Evolutionary conservation across 2,888 invertebrate genomes (phyloP).

Genomic region (Heterodera filipjevi): DNA sequence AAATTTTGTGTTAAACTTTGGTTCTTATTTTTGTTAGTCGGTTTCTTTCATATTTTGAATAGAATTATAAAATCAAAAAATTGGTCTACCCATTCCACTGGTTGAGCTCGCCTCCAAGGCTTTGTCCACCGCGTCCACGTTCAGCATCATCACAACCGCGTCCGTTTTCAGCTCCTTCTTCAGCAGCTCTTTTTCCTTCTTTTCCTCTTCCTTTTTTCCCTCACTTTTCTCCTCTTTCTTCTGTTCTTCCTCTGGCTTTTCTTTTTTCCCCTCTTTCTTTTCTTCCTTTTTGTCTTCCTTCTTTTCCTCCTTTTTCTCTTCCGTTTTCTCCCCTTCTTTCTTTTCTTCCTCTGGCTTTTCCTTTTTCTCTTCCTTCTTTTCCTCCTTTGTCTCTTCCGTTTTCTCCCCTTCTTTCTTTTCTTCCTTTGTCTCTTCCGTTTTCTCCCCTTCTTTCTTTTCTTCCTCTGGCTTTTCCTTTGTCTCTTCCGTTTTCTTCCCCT

Average conservation of each 20-base stretch:
- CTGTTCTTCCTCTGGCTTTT: background rate
- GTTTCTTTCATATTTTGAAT: no score
- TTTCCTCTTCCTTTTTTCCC: background rate
- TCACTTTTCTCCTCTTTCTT: background rate
- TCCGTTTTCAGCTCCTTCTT: background rate
- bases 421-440: background rate
- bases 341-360: no score
- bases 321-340: background rate
- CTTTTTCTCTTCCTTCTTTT: background rate
- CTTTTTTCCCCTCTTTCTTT: background rate
- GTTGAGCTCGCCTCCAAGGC: background rate
- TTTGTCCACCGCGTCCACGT: constrained; percentile 4
- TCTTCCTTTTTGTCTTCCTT: background rate
- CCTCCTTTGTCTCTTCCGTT: background rate
- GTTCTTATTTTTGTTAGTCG: no score
- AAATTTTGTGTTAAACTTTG: background rate
- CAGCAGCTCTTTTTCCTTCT: background rate
- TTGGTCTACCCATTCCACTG: background rate
- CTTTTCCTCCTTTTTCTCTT: background rate
- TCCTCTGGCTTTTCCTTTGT: background rate
- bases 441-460: background rate
- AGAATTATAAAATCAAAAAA: no score
- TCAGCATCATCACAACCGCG: background rate
- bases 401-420: background rate
- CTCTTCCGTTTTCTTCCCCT: background rate